Evolutionary conservation across 2,888 invertebrate species (phyloP), one percentile per base, ranked within the genome.

Genomic region (Ormyrus rosae): DNA sequence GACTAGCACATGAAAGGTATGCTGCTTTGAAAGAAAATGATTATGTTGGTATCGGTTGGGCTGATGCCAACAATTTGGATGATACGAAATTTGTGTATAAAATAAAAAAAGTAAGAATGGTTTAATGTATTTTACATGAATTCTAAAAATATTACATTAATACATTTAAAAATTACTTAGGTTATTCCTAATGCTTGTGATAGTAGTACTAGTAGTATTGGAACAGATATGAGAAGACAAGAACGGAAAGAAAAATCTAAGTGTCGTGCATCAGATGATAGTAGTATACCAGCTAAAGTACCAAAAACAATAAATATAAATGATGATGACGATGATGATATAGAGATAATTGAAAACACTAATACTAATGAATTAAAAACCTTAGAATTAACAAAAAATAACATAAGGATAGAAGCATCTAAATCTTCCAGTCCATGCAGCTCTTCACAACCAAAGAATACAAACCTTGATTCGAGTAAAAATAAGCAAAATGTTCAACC

Each of bases 1-100:
- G 86, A 86, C 92, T 93, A 83, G 82, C 88, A 11, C 86, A 90
- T 56, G 89, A 91, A 63, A 85, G 85, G 19, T 90, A 91, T 67
- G 87, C 90, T 77, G 81, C 85, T 63, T 83, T 93, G 19, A 85
- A 87, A 69, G 88, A 92, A 65, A 89, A 90, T 63, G 93, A 93
- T 88, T 83, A 92, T 13, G 91, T 94, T 85, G 93, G 93, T 6
- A 91, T 94, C 84, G 94, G 94, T 8, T 86, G 85, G 77, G n/a
- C 67, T 7, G 74, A 80, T 8, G n/a, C 9, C 11, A 70, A 45
- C 5, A 58, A 63, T 65, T 55, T 68, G 45, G 48, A 61, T 53
- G 13, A 72, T 2, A 9, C 61, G 0, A 81, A 73, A 72, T 83
- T 77, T 79, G 78, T 81, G 11, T 83, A 77, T 34, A 71, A 34